Base-by-base conservation (phyloP, 2,888 invertebrate species). In the Parnassius apollo region DNA sequence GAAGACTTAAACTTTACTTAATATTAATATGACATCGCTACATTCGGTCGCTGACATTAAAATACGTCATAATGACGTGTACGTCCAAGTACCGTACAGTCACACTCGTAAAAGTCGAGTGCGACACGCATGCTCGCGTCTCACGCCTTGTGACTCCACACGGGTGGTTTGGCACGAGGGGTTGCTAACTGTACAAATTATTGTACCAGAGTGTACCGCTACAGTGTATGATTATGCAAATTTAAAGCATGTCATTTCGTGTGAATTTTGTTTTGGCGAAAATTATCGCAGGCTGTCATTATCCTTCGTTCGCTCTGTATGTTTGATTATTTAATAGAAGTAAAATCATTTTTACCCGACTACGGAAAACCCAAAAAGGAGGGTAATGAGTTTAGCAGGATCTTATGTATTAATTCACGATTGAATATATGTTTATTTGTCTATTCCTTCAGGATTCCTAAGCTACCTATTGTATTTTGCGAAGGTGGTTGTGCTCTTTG, bases 91-190 rank as follows among this genome's bases (percentile, higher is more conserved):
- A 57, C 18, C 25, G 64, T 64, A 66, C 66, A 66, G 63, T 67
- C 64, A 59, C 68, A 59, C 68, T 65, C 64, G 64, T 68, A 59
- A 66, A 55, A 52, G 63, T 59, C 50, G 56, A 59, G 59, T 46
- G 57, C 65, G 65, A 48, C 63, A 69, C 71, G 71, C 71, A 66
- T 69, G 69, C 71, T 63, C 66, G 71, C 69, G 57, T 57, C 65
- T 65, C 68, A 67, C 66, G 71, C 68, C 64, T 52, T 53, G 66
- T 68, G 68, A 59, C 57, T 63, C 65, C 50, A 46, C 65, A 64
- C 66, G 70, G 66, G 60, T 62, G 69, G 67, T 61, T 68, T 66
- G 12, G 51, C 46, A 35, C 63, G 48, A 45, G 59, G 59, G 63
- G 50, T 59, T 56, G 64, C 52, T 57, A 59, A 63, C 63, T 52